Base-by-base conservation (phyloP, 2,888 invertebrate genomes). In the Caenorhabditis becei region DNA sequence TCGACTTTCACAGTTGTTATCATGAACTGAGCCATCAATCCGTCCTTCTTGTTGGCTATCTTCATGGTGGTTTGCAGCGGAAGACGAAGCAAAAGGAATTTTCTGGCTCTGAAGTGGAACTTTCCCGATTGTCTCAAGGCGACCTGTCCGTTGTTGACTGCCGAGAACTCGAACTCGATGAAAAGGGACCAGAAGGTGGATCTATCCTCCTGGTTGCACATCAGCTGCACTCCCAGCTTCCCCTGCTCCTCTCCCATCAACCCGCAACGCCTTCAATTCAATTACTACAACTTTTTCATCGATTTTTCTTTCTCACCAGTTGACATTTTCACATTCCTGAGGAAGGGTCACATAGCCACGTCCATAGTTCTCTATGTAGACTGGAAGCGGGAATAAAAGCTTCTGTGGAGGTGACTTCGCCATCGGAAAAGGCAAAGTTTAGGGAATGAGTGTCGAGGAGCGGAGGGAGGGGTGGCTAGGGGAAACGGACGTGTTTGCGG, bases 151-250 rank as follows among this genome's bases (percentile, higher is more conserved):
- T 28, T 35, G 14, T 61, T 44, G 16, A 10, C 4, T 14, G 23
- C 26, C 11, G 8, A 44, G 23, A 61, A 47, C 37, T 49, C 37
- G 20, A 35, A 65, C 0, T 20, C 18, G 7, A 58, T 18, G 18
- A 41, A 28, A 2, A 72, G 32, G 0, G 20, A 44, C 72, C 72
- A 72, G 56, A 63, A 72, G 7, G 63, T 72, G 8, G 72, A 72
- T 2, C 53, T 32, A 32, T 72, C 72, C 23, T 72, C 72, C 23
- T 63, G 65, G 18, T 72, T 72, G 35, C 72, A 72, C 58, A 72
- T 65, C 24, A 72, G 10, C 18, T 65, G 54, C 5, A 56, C 7
- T 14, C 62, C 65, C 10, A 54, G 5, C 18, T 35, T 41, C n/a
- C 28, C 18, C 2, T 65, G 7, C 26, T 70, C 49, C 0, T 41